These are phyloP conservation scores for Myxocyprinus asiaticus DNA, from an alignment of 2,113 vertebrate species.

Conservation along the genomic window DNA sequence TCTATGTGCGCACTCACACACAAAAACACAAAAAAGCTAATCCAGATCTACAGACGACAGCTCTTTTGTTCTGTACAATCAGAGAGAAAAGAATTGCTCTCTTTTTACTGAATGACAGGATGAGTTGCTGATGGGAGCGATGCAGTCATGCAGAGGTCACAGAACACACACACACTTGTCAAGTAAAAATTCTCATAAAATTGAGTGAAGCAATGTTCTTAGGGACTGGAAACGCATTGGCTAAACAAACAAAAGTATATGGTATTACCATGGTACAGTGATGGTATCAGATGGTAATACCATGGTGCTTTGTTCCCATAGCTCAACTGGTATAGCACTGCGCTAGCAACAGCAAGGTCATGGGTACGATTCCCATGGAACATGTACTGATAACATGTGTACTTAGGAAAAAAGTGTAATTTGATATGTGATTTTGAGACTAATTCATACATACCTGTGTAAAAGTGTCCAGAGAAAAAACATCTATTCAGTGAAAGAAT, in stretches of 20 bases:
- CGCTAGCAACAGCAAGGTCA: no score
- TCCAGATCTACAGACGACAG: constrained; percentile 42
- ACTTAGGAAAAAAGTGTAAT: no score
- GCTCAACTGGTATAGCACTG: no score
- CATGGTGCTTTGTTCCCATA: no score
- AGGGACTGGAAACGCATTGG: background rate
- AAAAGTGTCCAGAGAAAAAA: no score
- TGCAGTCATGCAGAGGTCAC: constrained; percentile 36
- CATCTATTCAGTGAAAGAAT: no score
- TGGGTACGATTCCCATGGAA: no score
- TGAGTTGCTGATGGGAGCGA: constrained; percentile 20
- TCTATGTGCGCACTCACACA: no score
- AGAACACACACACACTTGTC: background rate
- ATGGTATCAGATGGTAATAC: no score
- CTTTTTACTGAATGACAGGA: constrained; percentile 18
- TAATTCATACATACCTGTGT: no score
- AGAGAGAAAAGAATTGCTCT: constrained; percentile 34
- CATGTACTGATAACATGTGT: no score
- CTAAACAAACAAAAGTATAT: background rate
- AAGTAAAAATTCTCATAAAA: background rate
- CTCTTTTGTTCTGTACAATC: constrained; percentile 43
- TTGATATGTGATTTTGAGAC: no score
- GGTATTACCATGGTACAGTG: background rate
- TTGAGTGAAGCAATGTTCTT: background rate
- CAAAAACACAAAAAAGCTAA: constrained; percentile 27